A percentile compares a stretch with the other conserved stretches of the same genome.
Conservation (phyloP, 2,888 invertebrate genomes). For the Melanostoma mellinum region DNA sequence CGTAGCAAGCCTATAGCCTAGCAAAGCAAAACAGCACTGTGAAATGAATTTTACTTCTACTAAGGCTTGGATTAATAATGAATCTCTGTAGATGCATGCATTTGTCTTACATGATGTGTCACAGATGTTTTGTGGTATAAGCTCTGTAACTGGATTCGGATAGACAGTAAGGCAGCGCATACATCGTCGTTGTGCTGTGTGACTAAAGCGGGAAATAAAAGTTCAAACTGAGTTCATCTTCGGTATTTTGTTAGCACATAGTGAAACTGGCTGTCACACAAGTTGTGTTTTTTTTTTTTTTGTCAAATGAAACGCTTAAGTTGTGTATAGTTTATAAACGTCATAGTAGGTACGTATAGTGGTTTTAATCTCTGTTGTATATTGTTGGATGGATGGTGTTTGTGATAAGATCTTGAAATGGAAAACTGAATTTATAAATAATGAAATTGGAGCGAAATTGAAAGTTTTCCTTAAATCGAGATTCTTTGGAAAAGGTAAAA, state of each 20-base stretch:
- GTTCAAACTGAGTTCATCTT: constrained; percentile 66
- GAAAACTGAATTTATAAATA: constrained; percentile 2
- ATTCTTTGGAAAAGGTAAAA: not conserved
- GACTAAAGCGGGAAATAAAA: constrained; percentile 31
- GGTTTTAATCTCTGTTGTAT: not conserved
- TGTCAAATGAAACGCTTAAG: constrained; percentile 31
- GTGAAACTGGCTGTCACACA: constrained; percentile 48
- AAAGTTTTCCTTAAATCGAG: not conserved
- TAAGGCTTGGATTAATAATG: constrained; percentile 50
- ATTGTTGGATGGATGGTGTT: not conserved
- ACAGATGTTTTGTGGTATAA: constrained; percentile 49
- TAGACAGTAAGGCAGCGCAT: constrained; percentile 64
- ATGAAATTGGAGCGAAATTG: constrained; percentile 4
- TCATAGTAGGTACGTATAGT: constrained; percentile 13
- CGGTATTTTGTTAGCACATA: constrained; percentile 38
- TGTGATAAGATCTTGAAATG: constrained; percentile 6
- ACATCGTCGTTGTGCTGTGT: not conserved
- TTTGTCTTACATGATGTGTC: constrained; percentile 58
- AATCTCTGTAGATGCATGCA: constrained; percentile 31
- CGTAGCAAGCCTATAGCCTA: not conserved
- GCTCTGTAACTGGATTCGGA: constrained; percentile 48
- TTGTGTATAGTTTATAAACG: constrained; percentile 24
- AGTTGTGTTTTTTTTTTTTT: constrained; percentile 28
- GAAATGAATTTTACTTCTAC: constrained; percentile 43
- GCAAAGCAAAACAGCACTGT: not conserved